Evolutionary conservation across 2,888 invertebrate genomes (phyloP).

Genomic region (Beris chalybata): DNA sequence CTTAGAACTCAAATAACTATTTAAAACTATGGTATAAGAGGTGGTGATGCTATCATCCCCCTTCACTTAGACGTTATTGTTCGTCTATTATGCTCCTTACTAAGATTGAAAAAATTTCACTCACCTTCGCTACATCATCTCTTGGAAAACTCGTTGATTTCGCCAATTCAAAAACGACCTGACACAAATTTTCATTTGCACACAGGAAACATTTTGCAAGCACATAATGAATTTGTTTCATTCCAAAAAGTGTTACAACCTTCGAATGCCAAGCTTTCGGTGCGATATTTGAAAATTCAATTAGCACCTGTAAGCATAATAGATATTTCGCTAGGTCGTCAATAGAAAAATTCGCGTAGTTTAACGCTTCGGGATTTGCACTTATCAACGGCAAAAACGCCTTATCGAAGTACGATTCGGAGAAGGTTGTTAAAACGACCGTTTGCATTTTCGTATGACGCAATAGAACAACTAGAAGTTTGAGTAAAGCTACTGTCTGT

Average conservation of each 20-base stretch:
- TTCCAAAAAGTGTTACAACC: conserved; percentile 47
- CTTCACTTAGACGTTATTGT: too few relatives aligned
- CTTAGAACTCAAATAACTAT: too few relatives aligned
- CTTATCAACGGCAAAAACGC: conserved; percentile 47
- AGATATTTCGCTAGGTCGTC: conserved; percentile 50
- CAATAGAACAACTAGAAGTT: conserved; percentile 47
- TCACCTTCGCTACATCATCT: conserved; percentile 49
- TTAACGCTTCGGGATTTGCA: conserved; percentile 44
- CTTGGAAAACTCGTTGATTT: conserved; percentile 52
- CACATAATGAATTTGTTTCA: conserved; percentile 50
- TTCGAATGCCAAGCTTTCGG: conserved; percentile 53
- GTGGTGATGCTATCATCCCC: too few relatives aligned
- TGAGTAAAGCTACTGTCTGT: conserved; percentile 47
- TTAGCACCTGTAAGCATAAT: conserved; percentile 48
- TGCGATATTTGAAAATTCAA: conserved; percentile 51
- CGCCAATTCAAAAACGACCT: conserved; percentile 51
- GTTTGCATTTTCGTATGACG: conserved; percentile 50
- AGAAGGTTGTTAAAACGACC: conserved; percentile 50
- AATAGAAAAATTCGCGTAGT: conserved; percentile 36
- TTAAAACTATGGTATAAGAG: too few relatives aligned
- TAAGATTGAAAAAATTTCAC: background rate
- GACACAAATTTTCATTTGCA: conserved; percentile 47
- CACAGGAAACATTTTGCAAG: conserved; percentile 51
- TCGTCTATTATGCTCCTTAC: too few relatives aligned
- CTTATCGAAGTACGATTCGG: conserved; percentile 54